Conservation (phyloP, 2,113 vertebrate species). For the Tachuris rubrigastra region DNA sequence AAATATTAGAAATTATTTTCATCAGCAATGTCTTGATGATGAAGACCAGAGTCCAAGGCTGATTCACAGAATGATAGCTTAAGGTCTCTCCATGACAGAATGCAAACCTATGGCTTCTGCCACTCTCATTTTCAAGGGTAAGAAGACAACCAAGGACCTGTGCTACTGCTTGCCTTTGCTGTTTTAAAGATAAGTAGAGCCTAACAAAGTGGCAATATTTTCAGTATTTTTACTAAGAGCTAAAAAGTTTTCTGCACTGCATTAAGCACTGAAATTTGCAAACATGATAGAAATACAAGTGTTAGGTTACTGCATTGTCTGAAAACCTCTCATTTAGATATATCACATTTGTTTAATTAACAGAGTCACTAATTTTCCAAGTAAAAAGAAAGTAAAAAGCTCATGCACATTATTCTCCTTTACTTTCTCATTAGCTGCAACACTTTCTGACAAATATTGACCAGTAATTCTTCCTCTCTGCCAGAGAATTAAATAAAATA, state of each 20-base stretch:
- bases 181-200: background rate
- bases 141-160: background rate
- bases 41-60: background rate
- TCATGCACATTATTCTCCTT: conserved; percentile 10
- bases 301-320: background rate
- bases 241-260: background rate
- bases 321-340: background rate
- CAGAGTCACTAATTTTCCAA: background rate
- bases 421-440: conserved; percentile 43
- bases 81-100: background rate
- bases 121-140: background rate
- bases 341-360: background rate
- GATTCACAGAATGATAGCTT: background rate
- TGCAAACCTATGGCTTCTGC: background rate
- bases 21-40: background rate
- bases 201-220: background rate
- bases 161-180: background rate
- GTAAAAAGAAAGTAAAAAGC: conserved; percentile 17
- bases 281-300: background rate
- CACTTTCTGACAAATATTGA: conserved; percentile 61
- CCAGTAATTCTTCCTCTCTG: conserved; percentile 35
- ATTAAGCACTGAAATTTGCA: background rate
- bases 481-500: conserved; percentile 57
- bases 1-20: background rate
- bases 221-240: background rate